Evolutionary conservation across 35 echinoderm and acorn worm genomes (phyloP), one percentile per base, ranked within the genome.

Genomic region (Heliocidaris tuberculata): DNA sequence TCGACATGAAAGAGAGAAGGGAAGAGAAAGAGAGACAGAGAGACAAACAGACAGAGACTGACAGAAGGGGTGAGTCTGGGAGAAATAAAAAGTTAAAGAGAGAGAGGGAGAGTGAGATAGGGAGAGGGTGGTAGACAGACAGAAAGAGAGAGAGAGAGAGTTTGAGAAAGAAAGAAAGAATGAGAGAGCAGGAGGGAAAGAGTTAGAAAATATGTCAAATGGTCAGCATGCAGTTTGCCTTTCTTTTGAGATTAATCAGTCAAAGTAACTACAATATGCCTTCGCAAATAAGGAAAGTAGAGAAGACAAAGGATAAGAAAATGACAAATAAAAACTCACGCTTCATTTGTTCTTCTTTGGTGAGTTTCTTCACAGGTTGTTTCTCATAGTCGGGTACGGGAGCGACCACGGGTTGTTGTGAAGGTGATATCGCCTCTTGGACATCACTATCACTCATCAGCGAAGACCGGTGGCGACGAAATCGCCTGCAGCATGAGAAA

Each of bases 321-420:
- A 6, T 24, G 60, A 70, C 54, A 15, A 59, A 59, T 59, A 59
- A 19, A 70, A 32, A 35, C 90, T 50, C 27, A 92, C 60, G 4
- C 59, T 85, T 86, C 60, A 94, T 78, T 94, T 94, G 85, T 71
- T 71, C 59, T 48, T 50, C 95, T 85, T 59, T 93, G 89, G 49
- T 88, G 47, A 85, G 49, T 93, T 90, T 95, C 21, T 90, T 90
- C 13, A 52, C 47, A 7, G 42, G 17, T 48, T 10, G 7, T 32
- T 30, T 90, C 6, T 59, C 49, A 13, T 47, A 49, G 2, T 49
- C 31, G 31, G 59, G 85, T 27, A 59, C 32, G 60, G 47, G 13
- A 93, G 48, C 21, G 31, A 31, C 42, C 47, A 12, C 85, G 27
- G 48, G 86, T 50, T 32, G 85, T 9, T 50, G 86, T 10, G 56